A percentile compares a stretch with the other conserved stretches of the same genome.
Conservation (phyloP, 2,113 vertebrate species). For the Craseonycteris thonglongyai region DNA sequence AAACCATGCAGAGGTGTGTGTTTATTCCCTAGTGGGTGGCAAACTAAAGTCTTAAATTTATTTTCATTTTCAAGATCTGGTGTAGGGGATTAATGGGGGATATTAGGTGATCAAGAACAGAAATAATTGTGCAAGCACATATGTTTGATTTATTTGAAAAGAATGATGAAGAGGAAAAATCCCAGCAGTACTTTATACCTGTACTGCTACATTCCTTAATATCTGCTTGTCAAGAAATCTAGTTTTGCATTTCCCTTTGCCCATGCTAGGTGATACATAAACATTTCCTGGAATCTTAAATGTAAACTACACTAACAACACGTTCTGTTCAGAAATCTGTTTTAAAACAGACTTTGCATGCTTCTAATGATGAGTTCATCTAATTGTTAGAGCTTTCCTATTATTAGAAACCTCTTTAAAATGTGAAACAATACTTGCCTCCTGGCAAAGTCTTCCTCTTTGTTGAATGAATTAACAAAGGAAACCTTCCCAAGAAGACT, state of each 20-base stretch:
- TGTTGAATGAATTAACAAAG: neutral
- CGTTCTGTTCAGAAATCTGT: neutral
- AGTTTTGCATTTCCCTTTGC: neutral
- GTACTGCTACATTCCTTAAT: neutral
- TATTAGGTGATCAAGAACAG: neutral
- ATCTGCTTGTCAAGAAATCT: neutral
- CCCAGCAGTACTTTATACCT: neutral
- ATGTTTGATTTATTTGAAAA: constrained; percentile 28
- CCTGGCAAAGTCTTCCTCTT: neutral
- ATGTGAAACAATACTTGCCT: neutral
- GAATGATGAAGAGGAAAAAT: neutral
- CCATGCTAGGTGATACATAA: neutral
- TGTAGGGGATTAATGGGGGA: neutral
- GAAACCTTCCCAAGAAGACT: neutral
- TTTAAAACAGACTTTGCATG: neutral
- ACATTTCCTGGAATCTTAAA: neutral
- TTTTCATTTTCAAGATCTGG: constrained; percentile 38
- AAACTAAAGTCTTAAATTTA: constrained; percentile 32
- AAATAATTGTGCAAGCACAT: neutral
- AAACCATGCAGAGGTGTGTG: neutral
- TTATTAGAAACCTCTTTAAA: neutral
- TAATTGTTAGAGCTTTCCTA: neutral
- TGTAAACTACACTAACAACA: neutral
- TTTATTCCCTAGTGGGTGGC: neutral
- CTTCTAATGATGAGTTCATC: neutral